Base-by-base conservation (phyloP, 2,888 invertebrate genomes). In the Aricia artaxerxes region DNA sequence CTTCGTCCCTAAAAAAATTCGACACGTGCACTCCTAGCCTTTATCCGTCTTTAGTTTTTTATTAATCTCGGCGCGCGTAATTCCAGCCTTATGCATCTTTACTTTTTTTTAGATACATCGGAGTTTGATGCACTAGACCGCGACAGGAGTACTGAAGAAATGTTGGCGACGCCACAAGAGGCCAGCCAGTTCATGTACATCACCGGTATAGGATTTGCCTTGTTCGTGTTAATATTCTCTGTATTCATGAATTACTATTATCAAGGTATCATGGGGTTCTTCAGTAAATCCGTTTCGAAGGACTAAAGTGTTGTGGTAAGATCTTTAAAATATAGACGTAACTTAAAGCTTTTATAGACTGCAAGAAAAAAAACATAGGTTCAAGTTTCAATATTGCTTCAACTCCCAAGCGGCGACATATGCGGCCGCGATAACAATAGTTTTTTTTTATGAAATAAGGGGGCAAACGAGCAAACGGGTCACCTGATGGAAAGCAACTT, bases 201-300 rank as follows among this genome's bases (percentile, higher is more conserved):
- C 49, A 91, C 95, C 2, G 96, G 96, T 73, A 93, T 97, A 79
- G 93, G 94, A 73, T 94, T 96, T 83, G 96, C 97, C 13, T 89
- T 97, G 86, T 84, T 97, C 5, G 95, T 97, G 57, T 88, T 96
- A 0, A 82, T 96, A 38, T 87, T 96, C 60, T 96, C 97, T 40
- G 93, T 97, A 81, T 85, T 96, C 64, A 87, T 97, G 81, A 96
- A 97, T 85, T 96, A 69, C 35, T 69, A 94, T 81, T 94, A 93
- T 81, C 91, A 94, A 79, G 84, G 86, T 1, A 92, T 94, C 75
- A 84, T 86, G 1, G 84, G 86, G 53, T 84, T 91, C 40, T 80
- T 92, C 44, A 83, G 87, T 73, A 91, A 89, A 86, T 77, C 91
- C 9, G 78, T 92, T 16, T 82, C 87, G 5, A 91, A 88, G 82